phyloP scores from a whole-genome alignment of 2,113 vertebrate genomes.

The Ictidomys tridecemlineatus region DNA sequence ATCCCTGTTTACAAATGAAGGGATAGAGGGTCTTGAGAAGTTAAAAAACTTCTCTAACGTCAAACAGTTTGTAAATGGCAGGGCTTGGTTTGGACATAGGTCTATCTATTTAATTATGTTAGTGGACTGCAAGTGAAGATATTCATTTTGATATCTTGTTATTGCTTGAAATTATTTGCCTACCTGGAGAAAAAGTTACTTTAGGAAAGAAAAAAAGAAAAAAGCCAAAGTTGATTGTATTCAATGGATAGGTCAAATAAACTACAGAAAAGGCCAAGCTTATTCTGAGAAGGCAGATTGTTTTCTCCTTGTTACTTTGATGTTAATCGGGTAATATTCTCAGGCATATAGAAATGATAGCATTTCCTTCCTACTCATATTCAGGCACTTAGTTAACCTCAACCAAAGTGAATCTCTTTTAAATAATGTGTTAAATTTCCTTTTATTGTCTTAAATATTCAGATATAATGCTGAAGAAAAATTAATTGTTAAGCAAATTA shows the following conservation, averaged over 20 bases:
- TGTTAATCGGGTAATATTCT: background rate
- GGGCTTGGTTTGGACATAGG: background rate
- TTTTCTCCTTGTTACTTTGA: conserved; percentile 30
- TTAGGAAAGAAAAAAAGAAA: background rate
- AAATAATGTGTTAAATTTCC: background rate
- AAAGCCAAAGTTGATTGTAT: background rate
- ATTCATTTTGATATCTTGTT: background rate
- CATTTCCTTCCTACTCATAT: conserved; percentile 38
- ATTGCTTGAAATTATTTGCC: background rate
- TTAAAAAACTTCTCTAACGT: background rate
- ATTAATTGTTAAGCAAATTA: background rate
- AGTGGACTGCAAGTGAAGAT: background rate
- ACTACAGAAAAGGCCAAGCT: background rate
- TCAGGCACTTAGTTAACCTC: background rate
- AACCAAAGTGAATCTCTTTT: background rate
- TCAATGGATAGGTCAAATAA: conserved; percentile 16
- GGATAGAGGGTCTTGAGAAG: background rate
- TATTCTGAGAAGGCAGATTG: background rate
- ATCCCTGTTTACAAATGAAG: background rate
- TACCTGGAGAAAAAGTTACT: background rate
- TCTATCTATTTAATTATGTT: background rate
- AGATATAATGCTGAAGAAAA: background rate
- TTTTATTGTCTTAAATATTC: conserved; percentile 25
- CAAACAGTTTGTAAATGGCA: background rate
- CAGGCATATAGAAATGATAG: background rate